These are phyloP conservation scores for Apotomis capreana DNA, from an alignment of 2,888 invertebrate species.

Conservation along the genomic window DNA sequence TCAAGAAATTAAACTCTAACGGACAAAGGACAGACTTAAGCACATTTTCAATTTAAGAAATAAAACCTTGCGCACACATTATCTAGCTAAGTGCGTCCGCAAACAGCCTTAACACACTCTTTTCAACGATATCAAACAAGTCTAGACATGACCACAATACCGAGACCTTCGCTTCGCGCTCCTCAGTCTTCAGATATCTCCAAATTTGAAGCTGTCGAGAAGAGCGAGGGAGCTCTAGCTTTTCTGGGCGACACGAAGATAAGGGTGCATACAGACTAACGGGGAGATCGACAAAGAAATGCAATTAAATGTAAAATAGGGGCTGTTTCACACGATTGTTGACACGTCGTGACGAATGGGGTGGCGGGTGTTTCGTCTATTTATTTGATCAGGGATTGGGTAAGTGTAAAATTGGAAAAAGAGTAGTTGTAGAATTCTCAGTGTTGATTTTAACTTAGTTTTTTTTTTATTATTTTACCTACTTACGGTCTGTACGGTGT, in stretches of 20 bases:
- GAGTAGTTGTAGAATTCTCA: slow-evolving; percentile 42
- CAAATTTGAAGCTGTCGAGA: slow-evolving; percentile 21
- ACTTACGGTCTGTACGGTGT: not conserved
- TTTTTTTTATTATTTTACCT: not conserved
- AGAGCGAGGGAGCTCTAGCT: slow-evolving; percentile 49
- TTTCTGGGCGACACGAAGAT: slow-evolving; percentile 55
- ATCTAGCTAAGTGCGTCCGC: slow-evolving; percentile 70
- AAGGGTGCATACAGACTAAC: slow-evolving; percentile 81
- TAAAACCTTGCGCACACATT: slow-evolving; percentile 62
- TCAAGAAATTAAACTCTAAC: slow-evolving; percentile 13
- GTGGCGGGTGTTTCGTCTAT: slow-evolving; percentile 50
- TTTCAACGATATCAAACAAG: slow-evolving; percentile 74
- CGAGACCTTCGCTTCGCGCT: slow-evolving; percentile 47
- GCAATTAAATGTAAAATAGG: slow-evolving; percentile 84
- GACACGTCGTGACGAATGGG: slow-evolving; percentile 77
- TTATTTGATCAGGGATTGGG: slow-evolving; percentile 35
- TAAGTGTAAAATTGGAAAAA: slow-evolving; percentile 24
- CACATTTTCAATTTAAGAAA: slow-evolving; percentile 51
- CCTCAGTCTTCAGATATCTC: not conserved
- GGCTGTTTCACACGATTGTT: slow-evolving; percentile 79
- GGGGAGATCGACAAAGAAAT: slow-evolving; percentile 81
- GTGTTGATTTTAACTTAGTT: slow-evolving; percentile 9
- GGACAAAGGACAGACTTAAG: slow-evolving; percentile 46
- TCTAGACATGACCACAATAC: slow-evolving; percentile 61
- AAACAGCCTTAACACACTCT: slow-evolving; percentile 73